Base-by-base conservation (phyloP, 2,888 invertebrate species). In the Reticulitermes lucifugus region DNA sequence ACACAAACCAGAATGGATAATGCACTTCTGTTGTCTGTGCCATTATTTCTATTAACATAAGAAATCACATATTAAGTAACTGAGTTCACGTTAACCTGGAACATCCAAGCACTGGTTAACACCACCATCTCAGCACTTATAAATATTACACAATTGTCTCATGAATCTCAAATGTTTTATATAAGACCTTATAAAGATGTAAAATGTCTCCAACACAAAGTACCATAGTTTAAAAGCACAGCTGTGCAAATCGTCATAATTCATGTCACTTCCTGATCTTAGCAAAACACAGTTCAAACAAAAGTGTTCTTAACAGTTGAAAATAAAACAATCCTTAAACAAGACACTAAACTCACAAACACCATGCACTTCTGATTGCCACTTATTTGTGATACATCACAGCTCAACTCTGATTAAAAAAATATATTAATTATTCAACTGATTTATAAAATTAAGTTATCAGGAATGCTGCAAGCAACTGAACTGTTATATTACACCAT, bases 131-230 rank as follows among this genome's bases (percentile, higher is more conserved):
- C 60, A 60, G 18, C 60, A 60, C 60, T 60, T 60, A 60, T 60
- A 22, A 60, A 22, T 2, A 60, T 60, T 60, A 51, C 35, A 14
- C 18, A 65, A 65, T 25, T 25, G 65, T 65, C 25, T 65, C n/a
- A 65, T 65, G n/a, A 65, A 25, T 65, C 7, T n/a, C 25, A 65
- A 65, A 79, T 79, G 55, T 46, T 77, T 77, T 79, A 51, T 79
- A 79, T 79, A 79, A 79, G 79, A 79, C 51, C 51, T 51, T 79
- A 79, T 55, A 79, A 79, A 79, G 79, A 55, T 79, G 79, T 51
- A 79, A 79, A 79, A 79, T 79, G n/a, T 79, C 79, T 29, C 79
- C 79, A 46, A 51, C 25, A 79, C 55, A 51, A 51, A 51, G 55
- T 79, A 51, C n/a, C 25, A 46, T 25, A 79, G 79, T 79, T 79